Evolutionary conservation across 2,888 invertebrate species (phyloP).

Genomic region (Lamellibrachia satsuma): DNA sequence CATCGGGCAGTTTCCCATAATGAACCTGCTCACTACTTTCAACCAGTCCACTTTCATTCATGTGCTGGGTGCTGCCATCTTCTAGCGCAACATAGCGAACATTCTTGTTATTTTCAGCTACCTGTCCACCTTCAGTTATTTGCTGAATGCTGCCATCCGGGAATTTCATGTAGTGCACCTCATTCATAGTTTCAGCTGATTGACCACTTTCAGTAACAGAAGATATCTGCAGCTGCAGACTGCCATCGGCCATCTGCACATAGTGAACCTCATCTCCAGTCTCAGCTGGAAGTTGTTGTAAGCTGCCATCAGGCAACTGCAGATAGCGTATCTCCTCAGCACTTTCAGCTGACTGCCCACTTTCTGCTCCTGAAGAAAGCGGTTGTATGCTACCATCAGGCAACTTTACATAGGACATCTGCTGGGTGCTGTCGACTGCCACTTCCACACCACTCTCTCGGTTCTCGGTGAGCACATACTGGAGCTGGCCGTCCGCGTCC

Average conservation of each 20-base stretch:
- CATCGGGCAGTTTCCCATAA: background rate
- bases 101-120: background rate
- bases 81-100: background rate
- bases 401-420: background rate
- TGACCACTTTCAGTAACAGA: background rate
- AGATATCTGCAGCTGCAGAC: background rate
- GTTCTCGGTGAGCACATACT: background rate
- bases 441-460: background rate
- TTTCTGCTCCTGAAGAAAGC: background rate
- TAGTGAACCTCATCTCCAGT: background rate
- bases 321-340: conserved; percentile 7
- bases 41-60: background rate
- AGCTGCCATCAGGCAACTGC: conserved; percentile 18
- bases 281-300: conserved; percentile 14
- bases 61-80: background rate
- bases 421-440: background rate
- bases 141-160: conserved; percentile 19
- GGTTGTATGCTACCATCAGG: conserved; percentile 23
- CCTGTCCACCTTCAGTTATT: background rate
- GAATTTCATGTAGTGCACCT: conserved; percentile 22
- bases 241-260: conserved; percentile 18
- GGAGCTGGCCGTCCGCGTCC: background rate
- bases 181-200: background rate
- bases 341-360: background rate
- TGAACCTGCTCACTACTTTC: background rate